Conservation (phyloP, 2,113 vertebrate genomes). For the Periophthalmus modestus region DNA sequence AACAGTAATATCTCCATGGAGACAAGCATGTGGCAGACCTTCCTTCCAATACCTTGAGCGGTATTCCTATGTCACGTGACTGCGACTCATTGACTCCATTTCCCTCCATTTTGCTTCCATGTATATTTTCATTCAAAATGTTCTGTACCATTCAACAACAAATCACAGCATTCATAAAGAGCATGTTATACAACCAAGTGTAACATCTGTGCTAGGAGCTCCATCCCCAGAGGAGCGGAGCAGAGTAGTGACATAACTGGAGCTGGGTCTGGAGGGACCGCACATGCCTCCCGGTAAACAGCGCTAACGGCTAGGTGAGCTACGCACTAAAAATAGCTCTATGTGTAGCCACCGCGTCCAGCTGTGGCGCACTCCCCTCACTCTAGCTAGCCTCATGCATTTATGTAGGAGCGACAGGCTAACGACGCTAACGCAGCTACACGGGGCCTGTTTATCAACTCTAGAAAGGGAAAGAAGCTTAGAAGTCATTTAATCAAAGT, state of each 20-base stretch:
- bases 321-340: slow-evolving; percentile 54
- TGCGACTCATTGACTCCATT: background rate
- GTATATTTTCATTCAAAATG: slow-evolving; percentile 31
- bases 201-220: background rate
- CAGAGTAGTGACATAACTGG: slow-evolving; percentile 39
- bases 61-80: too few species aligned
- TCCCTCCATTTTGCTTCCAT: background rate
- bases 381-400: slow-evolving; percentile 22
- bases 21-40: too few species aligned
- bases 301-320: slow-evolving; percentile 47
- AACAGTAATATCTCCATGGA: too few species aligned
- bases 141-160: slow-evolving; percentile 13
- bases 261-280: slow-evolving; percentile 35
- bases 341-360: slow-evolving; percentile 17
- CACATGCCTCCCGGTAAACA: slow-evolving; percentile 52
- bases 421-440: background rate
- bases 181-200: background rate
- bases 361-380: slow-evolving; percentile 18
- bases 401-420: slow-evolving; percentile 32
- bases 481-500: too few species aligned
- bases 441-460: too few species aligned
- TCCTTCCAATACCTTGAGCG: too few species aligned
- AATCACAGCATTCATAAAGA: background rate
- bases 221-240: slow-evolving; percentile 12
- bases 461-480: too few species aligned